phyloP scores from a whole-genome alignment of 2,888 invertebrate species.

The Odontomyia ornata region DNA sequence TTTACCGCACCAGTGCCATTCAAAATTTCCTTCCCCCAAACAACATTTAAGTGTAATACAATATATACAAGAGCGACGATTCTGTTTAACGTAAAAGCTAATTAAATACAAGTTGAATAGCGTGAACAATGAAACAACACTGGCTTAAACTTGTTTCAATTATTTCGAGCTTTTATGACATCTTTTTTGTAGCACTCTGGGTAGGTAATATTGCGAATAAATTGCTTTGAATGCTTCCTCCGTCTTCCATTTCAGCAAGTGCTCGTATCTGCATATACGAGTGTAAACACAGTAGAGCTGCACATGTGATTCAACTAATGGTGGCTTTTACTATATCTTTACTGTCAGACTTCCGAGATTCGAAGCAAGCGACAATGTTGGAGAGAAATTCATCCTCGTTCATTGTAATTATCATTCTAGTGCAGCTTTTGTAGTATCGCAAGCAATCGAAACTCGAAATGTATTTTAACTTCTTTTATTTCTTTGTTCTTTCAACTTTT shows the following conservation, averaged over 20 bases:
- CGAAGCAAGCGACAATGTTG: neutral
- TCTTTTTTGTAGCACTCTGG: too few species aligned
- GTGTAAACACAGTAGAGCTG: too few species aligned
- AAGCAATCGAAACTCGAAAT: neutral
- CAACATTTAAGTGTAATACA: too few species aligned
- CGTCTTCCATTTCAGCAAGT: too few species aligned
- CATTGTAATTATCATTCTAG: constrained; percentile 7
- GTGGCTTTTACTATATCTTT: neutral
- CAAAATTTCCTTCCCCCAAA: neutral
- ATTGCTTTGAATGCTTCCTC: too few species aligned
- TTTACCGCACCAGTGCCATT: neutral
- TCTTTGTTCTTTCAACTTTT: neutral
- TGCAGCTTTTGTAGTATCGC: neutral
- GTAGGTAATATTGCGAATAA: too few species aligned
- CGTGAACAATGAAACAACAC: neutral
- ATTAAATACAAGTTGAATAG: neutral
- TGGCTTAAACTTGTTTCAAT: neutral
- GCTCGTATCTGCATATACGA: too few species aligned
- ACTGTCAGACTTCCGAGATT: neutral
- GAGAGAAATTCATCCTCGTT: neutral
- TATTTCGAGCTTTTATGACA: constrained; percentile 8
- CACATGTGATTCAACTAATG: neutral
- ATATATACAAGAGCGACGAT: too few species aligned
- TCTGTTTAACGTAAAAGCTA: neutral
- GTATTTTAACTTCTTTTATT: neutral